These are phyloP conservation scores for Zaprionus taronus DNA, from an alignment of 1,140 invertebrate genomes.

Conservation along the genomic window DNA sequence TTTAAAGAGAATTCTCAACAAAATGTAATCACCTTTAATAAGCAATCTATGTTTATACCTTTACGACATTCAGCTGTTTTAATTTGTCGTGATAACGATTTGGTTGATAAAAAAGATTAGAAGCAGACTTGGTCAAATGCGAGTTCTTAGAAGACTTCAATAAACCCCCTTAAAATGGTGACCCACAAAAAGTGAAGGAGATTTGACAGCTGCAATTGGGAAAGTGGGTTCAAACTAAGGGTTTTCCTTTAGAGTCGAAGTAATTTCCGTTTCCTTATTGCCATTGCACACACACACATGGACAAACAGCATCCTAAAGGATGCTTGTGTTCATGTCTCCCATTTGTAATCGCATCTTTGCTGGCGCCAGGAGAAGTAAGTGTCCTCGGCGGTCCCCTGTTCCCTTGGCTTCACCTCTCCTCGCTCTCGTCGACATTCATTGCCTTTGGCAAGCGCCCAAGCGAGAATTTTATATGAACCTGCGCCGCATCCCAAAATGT, in stretches of 20 bases:
- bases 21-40: background rate
- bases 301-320: background rate
- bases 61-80: background rate
- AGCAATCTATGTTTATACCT: background rate
- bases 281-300: conserved; percentile 31
- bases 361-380: conserved; percentile 37
- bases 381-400: background rate
- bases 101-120: background rate
- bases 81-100: background rate
- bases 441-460: conserved; percentile 60
- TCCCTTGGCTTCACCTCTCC: background rate
- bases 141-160: background rate
- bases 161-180: conserved; percentile 4
- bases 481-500: conserved; percentile 4
- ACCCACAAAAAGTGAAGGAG: conserved; percentile 19
- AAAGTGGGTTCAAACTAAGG: conserved; percentile 46
- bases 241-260: conserved; percentile 37
- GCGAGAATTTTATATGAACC: conserved; percentile 27
- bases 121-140: background rate
- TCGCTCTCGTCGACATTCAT: conserved; percentile 52
- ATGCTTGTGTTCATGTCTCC: background rate
- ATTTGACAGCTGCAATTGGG: background rate
- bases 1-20: too few species aligned
- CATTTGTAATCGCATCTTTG: background rate
- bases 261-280: conserved; percentile 64